Evolutionary conservation across 2,113 vertebrate species (phyloP).

Genomic region (Gopherus flavomarginatus): DNA sequence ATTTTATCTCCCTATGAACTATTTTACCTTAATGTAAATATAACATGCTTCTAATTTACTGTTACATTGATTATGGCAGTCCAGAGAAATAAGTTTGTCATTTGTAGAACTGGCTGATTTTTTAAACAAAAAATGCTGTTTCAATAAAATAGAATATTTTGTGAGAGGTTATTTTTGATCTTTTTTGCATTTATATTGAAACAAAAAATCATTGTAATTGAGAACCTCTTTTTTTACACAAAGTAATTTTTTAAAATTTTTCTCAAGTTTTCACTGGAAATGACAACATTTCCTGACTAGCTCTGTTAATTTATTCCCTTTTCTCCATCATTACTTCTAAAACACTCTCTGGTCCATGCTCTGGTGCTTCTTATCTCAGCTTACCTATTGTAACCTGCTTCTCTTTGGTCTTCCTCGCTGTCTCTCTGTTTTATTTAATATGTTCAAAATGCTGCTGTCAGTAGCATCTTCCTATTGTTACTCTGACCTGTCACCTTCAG

Average conservation of each 20-base stretch:
- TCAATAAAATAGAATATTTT: not conserved
- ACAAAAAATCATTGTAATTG: not conserved
- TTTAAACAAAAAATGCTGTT: not conserved
- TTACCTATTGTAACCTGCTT: not conserved
- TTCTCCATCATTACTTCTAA: not conserved
- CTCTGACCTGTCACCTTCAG: conserved; percentile 42
- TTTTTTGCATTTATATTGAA: not conserved
- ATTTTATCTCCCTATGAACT: not conserved
- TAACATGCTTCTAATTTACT: not conserved
- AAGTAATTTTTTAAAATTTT: not conserved
- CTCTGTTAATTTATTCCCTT: not conserved
- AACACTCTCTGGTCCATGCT: not conserved
- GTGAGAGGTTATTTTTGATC: not conserved
- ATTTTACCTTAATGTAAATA: not conserved
- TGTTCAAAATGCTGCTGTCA: conserved; percentile 16
- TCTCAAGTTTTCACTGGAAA: not conserved
- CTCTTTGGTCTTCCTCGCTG: not conserved
- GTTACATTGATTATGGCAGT: too few species aligned
- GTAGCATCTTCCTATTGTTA: not conserved
- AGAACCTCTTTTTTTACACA: not conserved
- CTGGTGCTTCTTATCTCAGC: not conserved
- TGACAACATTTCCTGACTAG: not conserved
- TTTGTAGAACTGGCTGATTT: not conserved
- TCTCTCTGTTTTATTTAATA: not conserved
- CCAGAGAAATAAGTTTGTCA: not conserved